Evolutionary conservation across 1,140 invertebrate genomes (phyloP), one percentile per base, ranked within the genome.

Genomic region (Pectinophora gossypiella): DNA sequence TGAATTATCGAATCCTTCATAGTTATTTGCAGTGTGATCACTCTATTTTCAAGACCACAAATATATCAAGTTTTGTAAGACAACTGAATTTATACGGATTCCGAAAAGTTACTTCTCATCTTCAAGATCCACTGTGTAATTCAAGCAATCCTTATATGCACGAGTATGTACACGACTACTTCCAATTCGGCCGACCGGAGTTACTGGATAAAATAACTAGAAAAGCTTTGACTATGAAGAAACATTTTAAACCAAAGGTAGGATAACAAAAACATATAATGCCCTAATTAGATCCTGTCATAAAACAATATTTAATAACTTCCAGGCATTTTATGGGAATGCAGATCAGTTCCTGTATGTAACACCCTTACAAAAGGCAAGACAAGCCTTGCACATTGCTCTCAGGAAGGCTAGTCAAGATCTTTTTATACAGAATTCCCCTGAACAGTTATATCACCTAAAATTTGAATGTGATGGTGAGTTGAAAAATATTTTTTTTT

Each of bases 1-100:
- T 91, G 15, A 87, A 91, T 60, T 91, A 91, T 68, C 85, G 87
- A 43, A 76, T 85, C 49, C 87, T 91, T 38, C 80, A 89, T 27
- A 85, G 87, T 51, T 91, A 90, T 66, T 69, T 91, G 9, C 79
- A 84, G 54, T 78, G 81, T 46, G 76, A 79, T 42, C 79, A 88
- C 43, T 89, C 89, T 7, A 84, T 91, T 56, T 91, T 91, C 63
- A 91, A 91, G 64, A 91, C 91, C 1, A 90, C 76, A 23, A 90
- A 91, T 57, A 90, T 91, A 12, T 90, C 90, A 12, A 91, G 90
- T 63, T 91, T 91, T 64, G 89, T 91, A 12, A 79, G 91, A 19
- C 91, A 91, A 51, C 65, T 91, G 13, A 91, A 91, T 67, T 80
- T 91, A 10, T 91, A 91, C 54, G 91, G 91, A 0, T 91, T 91